Base-by-base conservation (phyloP, 1,140 invertebrate species). In the Epicauta chinensis region DNA sequence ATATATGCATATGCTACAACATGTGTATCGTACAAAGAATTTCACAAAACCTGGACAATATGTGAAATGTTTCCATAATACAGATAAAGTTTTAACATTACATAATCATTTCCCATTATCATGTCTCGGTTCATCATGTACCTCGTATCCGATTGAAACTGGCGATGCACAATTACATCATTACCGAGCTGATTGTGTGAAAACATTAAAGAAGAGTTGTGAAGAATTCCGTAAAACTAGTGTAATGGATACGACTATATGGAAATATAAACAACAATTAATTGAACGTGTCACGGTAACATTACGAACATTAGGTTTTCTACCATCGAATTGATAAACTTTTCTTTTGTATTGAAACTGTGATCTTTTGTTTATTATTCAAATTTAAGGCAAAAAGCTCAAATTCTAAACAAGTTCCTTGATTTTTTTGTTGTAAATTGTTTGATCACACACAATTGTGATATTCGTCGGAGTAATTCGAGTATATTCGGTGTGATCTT, bases 101-200 rank as follows among this genome's bases (percentile, higher is more conserved):
- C 91, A 94, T 75, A 94, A 94, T 71, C 91, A 94, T 72, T 93
- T 92, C 64, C 91, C 92, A 10, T 70, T 96, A 37, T 87, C 89
- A 34, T 96, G 92, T 63, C 71, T 94, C 0, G 88, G 89, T 14
- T 23, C 23, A 7, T 23, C 23, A 7, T 96, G 92, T 69, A 89
- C 88, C 12, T 91, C 88, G 15, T 94, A 89, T 71, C 79, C 89
- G 7, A 84, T 96, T 50, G 82, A 89, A 54, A 89, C 85, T 1
- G 74, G 78, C 38, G 83, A 90, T 56, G 93, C 93, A 5, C 88
- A 96, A 56, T 73, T 97, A 59, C 91, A 96, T 67, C 93, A 97
- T 69, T 97, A 96, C 71, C 79, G 93, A 17, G 88, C 88, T 9
- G 89, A 93, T 64, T 97, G 93, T 71, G 91, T 94, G 9, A 89